Conservation (phyloP, 1,140 invertebrate species). For the Saccostrea glomerata region DNA sequence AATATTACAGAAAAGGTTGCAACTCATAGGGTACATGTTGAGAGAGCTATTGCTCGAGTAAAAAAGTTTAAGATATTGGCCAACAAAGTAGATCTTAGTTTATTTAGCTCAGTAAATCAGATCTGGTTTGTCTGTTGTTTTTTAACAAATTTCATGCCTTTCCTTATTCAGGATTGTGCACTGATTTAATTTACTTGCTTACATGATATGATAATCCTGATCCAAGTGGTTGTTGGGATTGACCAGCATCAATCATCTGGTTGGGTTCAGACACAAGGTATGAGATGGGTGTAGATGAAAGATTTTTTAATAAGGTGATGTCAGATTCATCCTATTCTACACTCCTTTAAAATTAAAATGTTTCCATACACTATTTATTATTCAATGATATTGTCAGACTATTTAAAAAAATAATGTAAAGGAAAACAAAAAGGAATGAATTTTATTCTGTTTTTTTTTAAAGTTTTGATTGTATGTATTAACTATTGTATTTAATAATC, state of each 20-base stretch:
- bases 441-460: too few species aligned
- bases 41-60: conserved; percentile 43
- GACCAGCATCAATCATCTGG: background rate
- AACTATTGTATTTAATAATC: too few species aligned
- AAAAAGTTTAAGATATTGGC: conserved; percentile 56
- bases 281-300: too few species aligned
- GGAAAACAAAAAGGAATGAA: too few species aligned
- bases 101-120: conserved; percentile 52
- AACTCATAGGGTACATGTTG: conserved; percentile 53
- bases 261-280: background rate
- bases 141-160: conserved; percentile 10
- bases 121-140: conserved; percentile 51
- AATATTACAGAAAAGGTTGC: conserved; percentile 55
- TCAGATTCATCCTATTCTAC: too few species aligned
- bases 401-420: too few species aligned
- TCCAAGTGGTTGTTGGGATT: background rate
- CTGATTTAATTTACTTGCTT: background rate
- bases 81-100: conserved; percentile 38
- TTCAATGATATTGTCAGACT: too few species aligned
- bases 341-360: too few species aligned
- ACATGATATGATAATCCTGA: background rate
- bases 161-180: background rate
- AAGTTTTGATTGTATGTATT: too few species aligned
- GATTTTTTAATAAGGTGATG: too few species aligned
- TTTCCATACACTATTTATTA: too few species aligned